Evolutionary conservation across 2,113 vertebrate species (phyloP).

Genomic region (Mesocricetus auratus): DNA sequence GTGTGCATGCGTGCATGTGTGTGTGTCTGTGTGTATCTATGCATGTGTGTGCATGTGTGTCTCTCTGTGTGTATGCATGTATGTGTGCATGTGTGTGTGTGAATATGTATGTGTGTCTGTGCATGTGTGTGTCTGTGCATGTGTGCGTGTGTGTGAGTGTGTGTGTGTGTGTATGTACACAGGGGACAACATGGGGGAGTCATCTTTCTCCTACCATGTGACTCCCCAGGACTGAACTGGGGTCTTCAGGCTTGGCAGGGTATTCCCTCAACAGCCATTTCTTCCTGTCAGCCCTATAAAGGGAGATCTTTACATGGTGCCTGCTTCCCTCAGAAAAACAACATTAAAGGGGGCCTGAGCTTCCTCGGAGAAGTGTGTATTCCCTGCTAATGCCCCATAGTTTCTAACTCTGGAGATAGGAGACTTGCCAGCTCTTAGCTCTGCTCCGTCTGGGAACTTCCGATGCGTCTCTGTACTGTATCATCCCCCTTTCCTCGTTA

Average conservation of each 20-base stretch:
- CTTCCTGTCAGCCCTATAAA: not conserved
- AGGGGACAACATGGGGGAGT: not conserved
- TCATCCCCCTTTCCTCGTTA: not conserved
- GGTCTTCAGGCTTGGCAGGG: not conserved
- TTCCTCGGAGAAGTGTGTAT: not conserved
- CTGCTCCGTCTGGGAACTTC: not conserved
- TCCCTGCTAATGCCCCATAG: not conserved
- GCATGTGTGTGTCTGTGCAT: rapidly evolving
- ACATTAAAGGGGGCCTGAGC: not conserved
- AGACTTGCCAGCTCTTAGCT: not conserved
- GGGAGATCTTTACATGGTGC: not conserved
- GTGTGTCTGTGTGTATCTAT: too few species aligned
- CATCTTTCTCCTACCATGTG: too few species aligned
- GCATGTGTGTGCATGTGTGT: too few species aligned
- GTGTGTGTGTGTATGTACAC: not conserved
- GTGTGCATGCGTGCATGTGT: rapidly evolving
- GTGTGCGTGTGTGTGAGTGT: too few species aligned
- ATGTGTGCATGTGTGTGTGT: rapidly evolving
- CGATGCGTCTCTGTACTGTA: not conserved
- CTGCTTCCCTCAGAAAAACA: not conserved
- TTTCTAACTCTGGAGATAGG: not conserved
- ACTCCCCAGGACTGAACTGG: too few species aligned
- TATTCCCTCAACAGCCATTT: too few species aligned
- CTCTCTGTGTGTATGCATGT: not conserved
- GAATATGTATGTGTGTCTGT: too few species aligned